Evolutionary conservation across 2,797 vertebrate species (phyloP).

Genomic region (Phylloscopus collybita): DNA sequence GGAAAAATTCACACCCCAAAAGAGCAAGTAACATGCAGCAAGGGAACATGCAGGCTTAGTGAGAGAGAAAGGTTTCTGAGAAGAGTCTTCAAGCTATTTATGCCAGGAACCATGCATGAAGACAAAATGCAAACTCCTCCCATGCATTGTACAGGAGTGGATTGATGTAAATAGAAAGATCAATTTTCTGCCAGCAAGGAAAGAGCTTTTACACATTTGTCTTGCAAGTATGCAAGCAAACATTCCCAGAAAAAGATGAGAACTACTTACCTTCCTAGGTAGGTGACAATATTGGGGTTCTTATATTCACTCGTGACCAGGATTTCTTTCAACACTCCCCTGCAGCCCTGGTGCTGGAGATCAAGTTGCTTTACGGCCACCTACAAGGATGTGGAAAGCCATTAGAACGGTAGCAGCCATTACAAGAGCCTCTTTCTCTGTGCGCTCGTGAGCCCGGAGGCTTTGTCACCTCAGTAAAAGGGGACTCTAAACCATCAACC

Average conservation of each 20-base stretch:
- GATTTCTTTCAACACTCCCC: slow-evolving; percentile 89
- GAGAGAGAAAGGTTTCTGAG: neutral
- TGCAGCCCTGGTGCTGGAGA: neutral
- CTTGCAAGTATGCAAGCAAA: neutral
- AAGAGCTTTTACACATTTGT: neutral
- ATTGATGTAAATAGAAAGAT: neutral
- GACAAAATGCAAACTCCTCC: neutral
- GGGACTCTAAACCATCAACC: neutral
- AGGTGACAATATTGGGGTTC: slow-evolving; percentile 95
- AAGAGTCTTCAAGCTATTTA: neutral
- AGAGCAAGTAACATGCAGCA: neutral
- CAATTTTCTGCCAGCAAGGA: neutral
- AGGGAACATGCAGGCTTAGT: neutral
- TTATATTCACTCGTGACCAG: slow-evolving; percentile 96
- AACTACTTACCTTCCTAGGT: slow-evolving; percentile 90
- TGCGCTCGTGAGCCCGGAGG: rapidly evolving
- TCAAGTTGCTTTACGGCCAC: neutral
- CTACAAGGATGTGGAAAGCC: neutral
- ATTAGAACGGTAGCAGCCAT: too few relatives aligned
- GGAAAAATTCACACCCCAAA: neutral
- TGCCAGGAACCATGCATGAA: neutral
- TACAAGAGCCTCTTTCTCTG: neutral
- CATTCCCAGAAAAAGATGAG: neutral
- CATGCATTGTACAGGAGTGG: rapidly evolving
- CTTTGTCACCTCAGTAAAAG: neutral